phyloP scores from a whole-genome alignment of 2,888 invertebrate species.

The Drosophila mulleri region DNA sequence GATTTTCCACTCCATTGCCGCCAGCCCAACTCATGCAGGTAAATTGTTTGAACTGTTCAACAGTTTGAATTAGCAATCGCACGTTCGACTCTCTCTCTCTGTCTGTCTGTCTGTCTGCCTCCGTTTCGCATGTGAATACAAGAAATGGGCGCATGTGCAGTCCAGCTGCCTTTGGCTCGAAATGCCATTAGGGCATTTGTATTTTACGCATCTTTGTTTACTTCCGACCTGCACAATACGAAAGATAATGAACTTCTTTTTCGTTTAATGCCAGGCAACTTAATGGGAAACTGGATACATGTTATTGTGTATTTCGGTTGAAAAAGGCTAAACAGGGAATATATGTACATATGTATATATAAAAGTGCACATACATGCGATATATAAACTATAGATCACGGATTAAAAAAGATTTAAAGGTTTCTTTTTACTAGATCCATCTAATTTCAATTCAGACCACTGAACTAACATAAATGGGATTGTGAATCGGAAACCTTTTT shows the following conservation, averaged over 20 bases:
- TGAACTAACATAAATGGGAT: no score
- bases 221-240: conserved; percentile 60
- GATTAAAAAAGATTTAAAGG: no score
- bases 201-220: conserved; percentile 44
- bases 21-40: conserved; percentile 54
- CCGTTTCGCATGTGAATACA: conserved; percentile 11
- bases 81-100: conserved; percentile 2
- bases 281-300: neutral
- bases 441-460: no score
- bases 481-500: no score
- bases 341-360: neutral
- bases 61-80: conserved; percentile 46
- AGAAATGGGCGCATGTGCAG: conserved; percentile 60
- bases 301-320: neutral
- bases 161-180: conserved; percentile 52
- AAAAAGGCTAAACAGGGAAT: neutral
- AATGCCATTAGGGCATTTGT: conserved; percentile 34
- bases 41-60: conserved; percentile 52
- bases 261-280: neutral
- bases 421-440: no score
- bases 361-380: neutral
- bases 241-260: conserved; percentile 8
- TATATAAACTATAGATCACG: no score
- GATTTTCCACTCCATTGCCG: conserved; percentile 58
- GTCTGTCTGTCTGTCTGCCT: neutral